These are phyloP conservation scores for Margaritifera margaritifera DNA, from an alignment of 2,888 invertebrate genomes.

Conservation along the genomic window DNA sequence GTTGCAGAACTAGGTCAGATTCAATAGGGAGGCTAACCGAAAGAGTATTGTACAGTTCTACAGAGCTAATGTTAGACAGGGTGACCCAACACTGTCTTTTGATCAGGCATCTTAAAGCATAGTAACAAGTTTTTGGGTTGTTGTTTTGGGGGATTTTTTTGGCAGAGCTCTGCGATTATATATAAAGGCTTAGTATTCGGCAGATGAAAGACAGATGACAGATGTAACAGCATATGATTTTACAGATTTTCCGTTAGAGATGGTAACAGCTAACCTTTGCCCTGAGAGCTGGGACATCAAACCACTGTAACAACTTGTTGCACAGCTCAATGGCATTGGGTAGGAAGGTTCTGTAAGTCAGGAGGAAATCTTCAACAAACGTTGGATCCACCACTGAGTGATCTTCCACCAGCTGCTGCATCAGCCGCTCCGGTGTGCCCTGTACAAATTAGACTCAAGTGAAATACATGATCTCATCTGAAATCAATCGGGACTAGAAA, in stretches of 20 bases:
- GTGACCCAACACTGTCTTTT: too few species aligned
- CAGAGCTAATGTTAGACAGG: too few species aligned
- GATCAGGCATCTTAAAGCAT: too few species aligned
- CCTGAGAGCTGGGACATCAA: slow-evolving; percentile 55
- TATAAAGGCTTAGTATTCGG: too few species aligned
- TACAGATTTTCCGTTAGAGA: not conserved
- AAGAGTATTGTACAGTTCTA: too few species aligned
- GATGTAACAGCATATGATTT: not conserved
- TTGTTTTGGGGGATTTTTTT: too few species aligned
- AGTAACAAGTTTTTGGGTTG: too few species aligned
- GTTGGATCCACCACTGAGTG: slow-evolving; percentile 90
- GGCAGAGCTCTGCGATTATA: too few species aligned
- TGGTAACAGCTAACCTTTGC: slow-evolving; percentile 45
- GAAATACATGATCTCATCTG: too few species aligned
- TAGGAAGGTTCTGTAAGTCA: slow-evolving; percentile 97
- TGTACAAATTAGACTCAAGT: slow-evolving; percentile 45
- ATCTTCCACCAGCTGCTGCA: slow-evolving; percentile 95
- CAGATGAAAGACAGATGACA: not conserved
- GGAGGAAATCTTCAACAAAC: slow-evolving; percentile 98
- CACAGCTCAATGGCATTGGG: slow-evolving; percentile 89
- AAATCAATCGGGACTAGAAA: too few species aligned
- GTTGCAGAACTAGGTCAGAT: too few species aligned
- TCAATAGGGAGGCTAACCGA: too few species aligned
- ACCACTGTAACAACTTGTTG: slow-evolving; percentile 75
- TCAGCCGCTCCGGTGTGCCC: slow-evolving; percentile 90